A percentile compares a stretch with the other conserved stretches of the same genome.
These are phyloP conservation scores for Pseudochirops cupreus DNA, from an alignment of 2,797 vertebrate species.

Conservation along the genomic window DNA sequence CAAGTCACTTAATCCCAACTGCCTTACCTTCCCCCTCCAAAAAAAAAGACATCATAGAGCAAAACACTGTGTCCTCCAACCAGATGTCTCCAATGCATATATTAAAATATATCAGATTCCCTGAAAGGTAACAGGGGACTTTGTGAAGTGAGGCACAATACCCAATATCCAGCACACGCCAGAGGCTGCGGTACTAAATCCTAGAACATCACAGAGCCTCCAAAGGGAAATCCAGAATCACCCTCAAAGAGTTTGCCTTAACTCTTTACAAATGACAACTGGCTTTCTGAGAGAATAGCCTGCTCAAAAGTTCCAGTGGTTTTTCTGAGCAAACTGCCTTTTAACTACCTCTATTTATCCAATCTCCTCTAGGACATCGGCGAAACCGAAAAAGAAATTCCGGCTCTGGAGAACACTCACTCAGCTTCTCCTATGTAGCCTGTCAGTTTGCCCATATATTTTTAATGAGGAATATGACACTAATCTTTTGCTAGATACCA, in stretches of 20 bases:
- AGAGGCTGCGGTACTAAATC: neutral
- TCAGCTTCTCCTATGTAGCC: neutral
- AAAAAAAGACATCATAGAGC: neutral
- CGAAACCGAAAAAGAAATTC: neutral
- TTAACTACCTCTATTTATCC: neutral
- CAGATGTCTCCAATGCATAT: neutral
- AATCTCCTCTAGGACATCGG: neutral
- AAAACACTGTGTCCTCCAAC: neutral
- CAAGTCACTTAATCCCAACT: too few species aligned
- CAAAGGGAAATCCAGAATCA: neutral
- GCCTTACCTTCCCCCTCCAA: too few species aligned
- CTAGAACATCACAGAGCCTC: neutral
- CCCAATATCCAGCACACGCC: neutral
- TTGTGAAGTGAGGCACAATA: neutral
- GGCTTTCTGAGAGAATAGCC: neutral
- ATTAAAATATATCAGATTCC: too few species aligned
- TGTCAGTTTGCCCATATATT: neutral
- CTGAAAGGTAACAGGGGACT: neutral
- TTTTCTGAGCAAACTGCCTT: neutral
- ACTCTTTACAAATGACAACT: neutral
- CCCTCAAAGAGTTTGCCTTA: neutral
- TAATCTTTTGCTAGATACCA: neutral
- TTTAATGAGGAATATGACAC: neutral
- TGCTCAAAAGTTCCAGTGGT: neutral
- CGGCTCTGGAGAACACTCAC: neutral